Base-by-base conservation (phyloP, 2,888 invertebrate genomes). In the Scaeva pyrastri region DNA sequence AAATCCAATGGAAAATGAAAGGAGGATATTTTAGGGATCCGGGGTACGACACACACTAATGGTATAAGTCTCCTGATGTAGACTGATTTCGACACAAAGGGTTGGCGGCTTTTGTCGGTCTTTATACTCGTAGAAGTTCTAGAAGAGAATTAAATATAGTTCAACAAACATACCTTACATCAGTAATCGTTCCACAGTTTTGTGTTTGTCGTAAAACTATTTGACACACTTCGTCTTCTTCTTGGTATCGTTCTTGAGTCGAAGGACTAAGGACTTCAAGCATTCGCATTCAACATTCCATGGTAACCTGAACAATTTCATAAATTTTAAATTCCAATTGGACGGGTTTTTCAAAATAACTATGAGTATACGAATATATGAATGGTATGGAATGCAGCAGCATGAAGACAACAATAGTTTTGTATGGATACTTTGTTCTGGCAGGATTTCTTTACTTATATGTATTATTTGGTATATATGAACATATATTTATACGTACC, bases 281-380 rank as follows among this genome's bases (percentile, higher is more conserved):
- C 58, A 80, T 80, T 85, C 84, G 31, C 68, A 66, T 62, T 31
- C 31, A 31, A 31, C 31, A 31, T 31, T 31, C 31, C 31, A 50
- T 26, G 58, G 75, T 52, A 85, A 85, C 84, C 75, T 85, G 68
- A 80, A 80, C 68, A 60, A 68, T 85, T 76, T 80, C 84, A 85
- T 85, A 80, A 85, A 85, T 85, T 80, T 85, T 80, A 75, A 75
- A 85, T 85, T 80, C 66, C 84, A 66, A 75, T 79, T 79, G 70
- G 64, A 79, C 77, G 16, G 72, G 45, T 56, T 26, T 66, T 19
- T 48, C 48, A 19, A 19, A 48, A 12, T 50, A 31, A 5, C 31
- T 31, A 31, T 31, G 31, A 31, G 12, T 11, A n/a, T n/a, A n/a
- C 10, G 3, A 50, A 6, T 8, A 48, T 50, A 45, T 31, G 66